Evolutionary conservation across 2,888 invertebrate genomes (phyloP), one percentile per base, ranked within the genome.

Genomic region (Himalopsyche tibetana): DNA sequence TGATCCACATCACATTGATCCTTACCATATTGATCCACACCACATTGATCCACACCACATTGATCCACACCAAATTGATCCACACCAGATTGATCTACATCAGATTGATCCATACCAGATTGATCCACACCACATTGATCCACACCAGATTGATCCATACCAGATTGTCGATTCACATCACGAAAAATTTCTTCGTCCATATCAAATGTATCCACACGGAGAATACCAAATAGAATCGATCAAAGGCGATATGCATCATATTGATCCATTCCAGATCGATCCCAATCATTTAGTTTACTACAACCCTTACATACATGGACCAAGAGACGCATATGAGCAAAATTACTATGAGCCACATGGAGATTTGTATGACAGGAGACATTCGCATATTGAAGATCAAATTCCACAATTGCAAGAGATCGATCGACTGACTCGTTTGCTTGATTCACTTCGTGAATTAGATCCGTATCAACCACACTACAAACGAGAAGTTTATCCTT

Each of bases 381-480:
- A 63, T 19, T 63, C 74, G 36, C 15, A 74, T 74, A 38, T 36
- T 74, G 74, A 74, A 28, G 63, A 28, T 36, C 28, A 74, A 19
- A 36, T 15, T 15, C 12, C 74, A 36, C 74, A 74, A 15, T 74
- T 74, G 74, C 15, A 38, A 74, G 74, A 74, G n/a, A 74, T 74
- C 15, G 74, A 74, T 38, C 74, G 74, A 36, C 74, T 74, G 12
- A 38, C n/a, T 36, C 74, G 38, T 12, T 74, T 74, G 74, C 36
- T 74, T 4, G 74, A 74, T 1, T 74, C 74, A 36, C 74, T 74
- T 74, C 74, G 74, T 36, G 38, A 38, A 12, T 28, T 74, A 12
- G 74, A 74, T 74, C 74, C 74, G 4, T 74, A 74, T 15, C 38
- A 74, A 12, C 2, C 38, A 74, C 36, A 38, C 15, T 74, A 74